Evolutionary conservation across 2,888 invertebrate species (phyloP), one percentile per base, ranked within the genome.

Genomic region (Aspidiotus rigidus): DNA sequence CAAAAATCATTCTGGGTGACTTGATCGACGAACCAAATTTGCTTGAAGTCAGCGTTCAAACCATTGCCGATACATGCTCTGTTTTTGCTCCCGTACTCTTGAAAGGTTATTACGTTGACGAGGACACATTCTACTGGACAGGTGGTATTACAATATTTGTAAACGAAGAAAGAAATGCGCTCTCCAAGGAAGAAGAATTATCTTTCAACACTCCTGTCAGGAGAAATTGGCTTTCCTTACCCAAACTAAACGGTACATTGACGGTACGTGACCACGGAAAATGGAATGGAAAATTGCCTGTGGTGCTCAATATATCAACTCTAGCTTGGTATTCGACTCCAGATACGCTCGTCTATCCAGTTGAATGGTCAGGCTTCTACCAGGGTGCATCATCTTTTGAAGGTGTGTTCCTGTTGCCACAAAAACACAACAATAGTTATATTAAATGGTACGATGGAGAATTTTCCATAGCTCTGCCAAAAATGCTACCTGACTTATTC

Each of bases 251-350:
- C 16, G 28, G 57, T 11, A 49, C 42, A 13, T 39, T 66, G 2
- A 11, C 53, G 2, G 11, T 57, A 8, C 42, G 57, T 2, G 49
- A 49, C 28, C 15, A 42, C n/a, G 39, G 49, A 7, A 7, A 59
- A 11, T 66, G 66, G 66, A 66, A 66, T 59, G 66, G 66, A n/a
- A 44, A 44, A 13, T 15, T 66, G 17, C 66, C 66, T 17, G 60
- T 28, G 1, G 9, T 66, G 13, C 59, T 66, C 39, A 39, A 57
- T 11, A 42, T 49, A 9, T 41, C 56, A 17, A 44, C 11, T n/a
- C 39, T 59, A 9, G 39, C 28, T 11, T 66, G 66, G 66, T 57
- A 42, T 2, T 9, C 57, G n/a, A 59, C 57, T 3, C 39, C 13
- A 1, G 57, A 49, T 15, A 49, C 44, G 6, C 42, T 44, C 13